Evolutionary conservation across 2,888 invertebrate species (phyloP), one percentile per base, ranked within the genome.

Genomic region (Heliconius ismenius): DNA sequence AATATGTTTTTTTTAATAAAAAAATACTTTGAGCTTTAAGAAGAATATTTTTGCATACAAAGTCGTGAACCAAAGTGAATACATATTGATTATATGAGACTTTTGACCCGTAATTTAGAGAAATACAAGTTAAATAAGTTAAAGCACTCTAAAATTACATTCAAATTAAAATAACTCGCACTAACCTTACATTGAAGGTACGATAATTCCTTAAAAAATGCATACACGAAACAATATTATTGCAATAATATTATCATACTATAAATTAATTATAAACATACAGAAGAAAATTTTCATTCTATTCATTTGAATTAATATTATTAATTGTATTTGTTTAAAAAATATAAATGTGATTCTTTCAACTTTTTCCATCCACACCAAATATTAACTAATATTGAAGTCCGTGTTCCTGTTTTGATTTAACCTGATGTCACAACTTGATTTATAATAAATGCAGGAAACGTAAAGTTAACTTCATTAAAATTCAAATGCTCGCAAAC

Each of bases 401-500:
- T 13, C 49, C 28, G 13, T 26, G 24, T 39, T 73, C 54, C 36
- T 63, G 63, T 63, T 58, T 64, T 69, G 32, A 64, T 58, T 28
- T 24, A 75, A 13, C 18, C 62, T 62, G 64, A 58, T 54, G 63
- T 24, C 36, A 58, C 28, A 67, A 76, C 60, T 65, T 79, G 49
- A 39, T 13, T 28, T 74, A 75, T 69, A 73, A 70, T 70, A 24
- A 75, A 75, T 72, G 65, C 74, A 68, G 73, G 54, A 68, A 73
- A 73, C 58, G 67, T 69, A 77, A 60, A 43, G 26, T 64, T n/a
- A 64, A 73, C 64, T 77, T 75, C 68, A 73, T 77, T 77, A 64
- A 69, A 75, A 77, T 77, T 75, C 63, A 75, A 73, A 77, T 73
- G 24, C 43, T n/a, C 72, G 65, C 26, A 65, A 76, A 74, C 64